Base-by-base conservation (phyloP, 2,113 vertebrate genomes). In the Nibea coibor region DNA sequence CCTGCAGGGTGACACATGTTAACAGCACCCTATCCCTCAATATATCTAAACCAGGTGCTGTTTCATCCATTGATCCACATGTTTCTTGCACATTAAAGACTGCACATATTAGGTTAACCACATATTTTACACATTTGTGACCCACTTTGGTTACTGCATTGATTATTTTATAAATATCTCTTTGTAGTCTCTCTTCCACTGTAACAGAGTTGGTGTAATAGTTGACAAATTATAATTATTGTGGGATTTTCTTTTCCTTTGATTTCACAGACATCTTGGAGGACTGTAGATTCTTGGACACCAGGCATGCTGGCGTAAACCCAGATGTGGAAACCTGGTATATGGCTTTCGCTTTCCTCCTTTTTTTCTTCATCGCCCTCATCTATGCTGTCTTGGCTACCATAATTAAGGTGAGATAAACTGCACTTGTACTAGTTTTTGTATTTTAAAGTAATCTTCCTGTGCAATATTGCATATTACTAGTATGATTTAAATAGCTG, bases 351-450 rank as follows among this genome's bases (percentile, higher is more conserved):
- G 72, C 73, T 7, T 94, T 95, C 73, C 78, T 94, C 28, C 0
- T 77, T 14, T 86, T 90, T 39, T 95, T 95, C 58, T 58, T 95
- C 45, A 54, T 91, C 39, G 77, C 93, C 45, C 7, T 88, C 5
- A 17, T 93, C 59, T 95, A 92, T 69, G 77, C 91, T 26, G 81
- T 89, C 67, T 39, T 72, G 4, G 82, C 81, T 35, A 94, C 88
- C 5, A 16, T 94, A 4, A 43, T 93, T n/a, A 94, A 94, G 92
- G 92, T 94, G 45, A 91, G 84, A 66, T 9, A 39, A 39, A 59
- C n/a, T 54, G 42, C 14, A 28, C 15, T 19, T 42, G 0, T 4
- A 14, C 3, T 19, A 7, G 4, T 48, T 22, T 39, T 19, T 3
- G 0, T 45, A 11, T 48, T 61, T 47, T 11, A 63, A 59, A 22